Evolutionary conservation across 2,113 vertebrate genomes (phyloP).

Genomic region (Sinocyclocheilus rhinocerous): DNA sequence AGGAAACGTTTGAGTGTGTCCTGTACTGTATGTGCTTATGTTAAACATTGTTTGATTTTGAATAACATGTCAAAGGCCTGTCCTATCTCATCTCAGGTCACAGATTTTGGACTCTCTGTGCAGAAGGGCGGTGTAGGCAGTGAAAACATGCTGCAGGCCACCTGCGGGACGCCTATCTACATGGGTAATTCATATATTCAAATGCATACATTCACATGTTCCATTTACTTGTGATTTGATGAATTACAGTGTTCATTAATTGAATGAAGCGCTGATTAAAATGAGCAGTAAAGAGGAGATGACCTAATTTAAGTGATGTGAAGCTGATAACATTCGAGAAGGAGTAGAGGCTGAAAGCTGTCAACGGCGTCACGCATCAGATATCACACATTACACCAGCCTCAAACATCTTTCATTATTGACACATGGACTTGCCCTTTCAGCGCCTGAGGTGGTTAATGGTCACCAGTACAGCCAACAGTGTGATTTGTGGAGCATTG

Average conservation of each 20-base stretch:
- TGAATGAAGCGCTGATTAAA: conserved; percentile 53
- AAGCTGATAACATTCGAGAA: conserved; percentile 36
- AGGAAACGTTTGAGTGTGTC: not conserved
- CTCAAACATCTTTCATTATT: conserved; percentile 35
- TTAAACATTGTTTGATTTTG: not conserved
- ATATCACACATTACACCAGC: conserved; percentile 5
- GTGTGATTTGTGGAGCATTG: conserved; percentile 91
- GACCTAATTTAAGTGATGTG: conserved; percentile 50
- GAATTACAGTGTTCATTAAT: conserved; percentile 49
- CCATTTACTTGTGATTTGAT: conserved; percentile 38
- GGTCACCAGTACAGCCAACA: conserved; percentile 85
- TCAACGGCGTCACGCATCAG: conserved; percentile 35
- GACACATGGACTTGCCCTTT: conserved; percentile 73
- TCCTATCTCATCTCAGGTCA: conserved; percentile 73
- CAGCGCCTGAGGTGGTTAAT: conserved; percentile 90
- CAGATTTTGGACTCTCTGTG: conserved; percentile 85
- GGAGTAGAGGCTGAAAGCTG: conserved; percentile 14
- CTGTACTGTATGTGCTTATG: not conserved
- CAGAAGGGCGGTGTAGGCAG: conserved; percentile 79
- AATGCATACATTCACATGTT: conserved; percentile 14
- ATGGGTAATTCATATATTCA: conserved; percentile 76
- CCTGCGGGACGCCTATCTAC: conserved; percentile 84
- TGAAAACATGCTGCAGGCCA: conserved; percentile 79
- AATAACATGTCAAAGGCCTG: not conserved
- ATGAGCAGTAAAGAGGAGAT: conserved; percentile 36